Percentiles rank a stretch among this genome's conserved stretches.
Conservation (phyloP, 2,888 invertebrate species). For the Schrankia costaestrigalis region DNA sequence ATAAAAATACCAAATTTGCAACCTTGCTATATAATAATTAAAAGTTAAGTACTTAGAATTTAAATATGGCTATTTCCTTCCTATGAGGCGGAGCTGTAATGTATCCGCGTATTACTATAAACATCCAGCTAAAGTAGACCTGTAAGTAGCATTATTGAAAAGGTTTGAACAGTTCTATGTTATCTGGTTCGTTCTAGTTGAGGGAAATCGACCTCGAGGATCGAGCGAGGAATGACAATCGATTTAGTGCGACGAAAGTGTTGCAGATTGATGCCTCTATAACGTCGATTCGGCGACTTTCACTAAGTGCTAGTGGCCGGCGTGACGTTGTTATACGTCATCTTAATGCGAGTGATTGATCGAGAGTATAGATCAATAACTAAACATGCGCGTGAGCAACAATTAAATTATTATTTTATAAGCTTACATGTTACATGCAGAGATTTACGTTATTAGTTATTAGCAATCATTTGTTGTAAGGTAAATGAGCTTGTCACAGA, state of each 20-base stretch:
- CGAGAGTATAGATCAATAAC: slow-evolving; percentile 7
- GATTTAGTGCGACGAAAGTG: slow-evolving; percentile 66
- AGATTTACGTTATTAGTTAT: slow-evolving; percentile 14
- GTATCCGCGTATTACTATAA: slow-evolving; percentile 9
- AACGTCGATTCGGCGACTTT: slow-evolving; percentile 58
- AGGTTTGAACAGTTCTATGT: slow-evolving; percentile 13
- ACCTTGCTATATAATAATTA: slow-evolving; percentile 20
- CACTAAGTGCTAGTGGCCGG: slow-evolving; percentile 56
- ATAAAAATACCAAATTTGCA: slow-evolving; percentile 6
- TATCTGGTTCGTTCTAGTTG: slow-evolving; percentile 21
- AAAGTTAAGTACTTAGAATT: slow-evolving; percentile 10
- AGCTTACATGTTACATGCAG: too few relatives aligned
- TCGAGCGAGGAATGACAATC: slow-evolving; percentile 63
- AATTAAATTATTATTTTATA: too few relatives aligned
- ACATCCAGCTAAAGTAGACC: too few relatives aligned
- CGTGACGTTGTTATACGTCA: slow-evolving; percentile 44
- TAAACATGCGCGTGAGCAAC: too few relatives aligned
- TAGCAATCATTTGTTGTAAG: too few relatives aligned
- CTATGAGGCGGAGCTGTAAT: slow-evolving; percentile 13
- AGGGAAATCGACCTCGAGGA: slow-evolving; percentile 53
- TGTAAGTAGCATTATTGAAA: neutral
- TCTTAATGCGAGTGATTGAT: slow-evolving; percentile 20
- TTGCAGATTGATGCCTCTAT: slow-evolving; percentile 61
- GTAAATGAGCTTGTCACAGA: too few relatives aligned
- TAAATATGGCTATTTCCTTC: slow-evolving; percentile 23